Evolutionary conservation across 92 coral and sea anemone species (phyloP), one percentile per base, ranked within the genome.

Genomic region (Desmophyllum pertusum): DNA sequence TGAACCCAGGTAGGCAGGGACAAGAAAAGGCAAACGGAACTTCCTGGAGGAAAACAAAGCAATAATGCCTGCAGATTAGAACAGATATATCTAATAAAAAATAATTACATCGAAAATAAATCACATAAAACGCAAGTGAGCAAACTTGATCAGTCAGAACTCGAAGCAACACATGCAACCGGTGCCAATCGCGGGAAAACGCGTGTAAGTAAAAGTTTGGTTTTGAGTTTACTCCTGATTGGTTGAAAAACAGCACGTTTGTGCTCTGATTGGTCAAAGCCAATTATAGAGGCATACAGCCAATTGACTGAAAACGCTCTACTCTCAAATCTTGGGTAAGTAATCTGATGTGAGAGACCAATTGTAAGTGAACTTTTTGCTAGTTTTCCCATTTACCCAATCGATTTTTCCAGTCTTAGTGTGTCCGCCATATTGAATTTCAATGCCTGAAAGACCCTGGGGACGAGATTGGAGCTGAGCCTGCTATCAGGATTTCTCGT

Each of bases 21-120:
- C 87, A 84, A 18, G 87, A 63, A 84, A 83, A 83, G 17, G 86
- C 76, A 57, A 73, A 73, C 33, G 79, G n/a, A 10, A 63, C 87
- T 1, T 75, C 73, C 87, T 84, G 70, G 33, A 84, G 40, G 3
- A 21, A 63, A 74, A 21, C 64, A 72, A 72, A 52, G 35, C 27
- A 59, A 10, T 10, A 27, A 2, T 59, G 19, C n/a, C 61, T 48
- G 21, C 53, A 48, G 21, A 21, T 48, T n/a, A n/a, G n/a, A n/a
- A n/a, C n/a, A n/a, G n/a, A n/a, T n/a, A n/a, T n/a, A n/a, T n/a
- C n/a, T n/a, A n/a, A n/a, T n/a, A 31, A 0, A 46, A 23, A 1
- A 46, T 4, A n/a, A 7, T 14, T 30, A 36, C 13, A 68, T 3
- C 18, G 10, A n/a, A n/a, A 11, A 4, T 75, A 6, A 52, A 1